Evolutionary conservation across 1,140 invertebrate species (phyloP), one percentile per base, ranked within the genome.

Genomic region (Elymnias hypermnestra): DNA sequence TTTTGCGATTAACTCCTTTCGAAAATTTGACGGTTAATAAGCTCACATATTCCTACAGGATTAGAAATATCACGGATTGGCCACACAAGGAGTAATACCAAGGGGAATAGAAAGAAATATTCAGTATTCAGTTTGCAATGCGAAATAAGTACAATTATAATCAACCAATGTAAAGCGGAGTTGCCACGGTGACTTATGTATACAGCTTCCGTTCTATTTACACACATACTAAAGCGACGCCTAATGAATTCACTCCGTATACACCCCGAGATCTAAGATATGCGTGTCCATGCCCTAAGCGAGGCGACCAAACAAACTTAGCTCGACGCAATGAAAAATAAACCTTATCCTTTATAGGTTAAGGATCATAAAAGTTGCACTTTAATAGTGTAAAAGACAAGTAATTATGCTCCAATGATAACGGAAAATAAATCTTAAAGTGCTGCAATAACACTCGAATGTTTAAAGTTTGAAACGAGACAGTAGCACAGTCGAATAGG

Each of bases 181-280:
- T 59, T 69, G 65, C 68, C 66, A 62, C 54, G 52, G 49, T 60
- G 62, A 65, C 66, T 68, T 72, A 69, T 70, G 72, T 66, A 65
- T 54, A 54, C 47, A 42, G 63, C 68, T 81, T 81, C 76, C 76
- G 76, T 74, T 81, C 76, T 69, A 78, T 74, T 78, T 81, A 74
- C 76, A 81, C 72, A 77, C 62, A 76, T 76, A 67, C 58, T 68
- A 50, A 33, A 50, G 53, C 60, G 61, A 58, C 62, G 48, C 41
- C 57, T 82, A 78, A 81, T 81, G 66, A 81, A 78, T 82, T 74
- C 77, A 76, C 65, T 68, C 50, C 53, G 58, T 59, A 60, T 67
- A 66, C 65, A 70, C 64, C 60, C 61, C 50, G 59, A 78, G 72
- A 76, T 82, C 62, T 72, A 74, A 78, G 72, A 82, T 82, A 82